Evolutionary conservation across 2,888 invertebrate genomes (phyloP).

Genomic region (Anthrax anthrax): DNA sequence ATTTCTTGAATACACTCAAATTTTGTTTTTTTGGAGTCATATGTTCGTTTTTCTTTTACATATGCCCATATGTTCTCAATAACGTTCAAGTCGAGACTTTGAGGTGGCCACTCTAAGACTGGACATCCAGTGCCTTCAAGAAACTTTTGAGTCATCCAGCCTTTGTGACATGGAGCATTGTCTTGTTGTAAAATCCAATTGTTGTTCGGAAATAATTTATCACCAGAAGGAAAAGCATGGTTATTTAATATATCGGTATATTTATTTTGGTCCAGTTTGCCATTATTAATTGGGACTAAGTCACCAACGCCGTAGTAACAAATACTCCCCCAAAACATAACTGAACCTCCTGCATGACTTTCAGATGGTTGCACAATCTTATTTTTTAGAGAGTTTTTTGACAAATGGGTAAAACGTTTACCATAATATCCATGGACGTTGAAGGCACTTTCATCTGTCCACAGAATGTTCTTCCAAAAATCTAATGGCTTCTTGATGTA

Average conservation of each 20-base stretch:
- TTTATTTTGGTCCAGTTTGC: slow-evolving; percentile 1
- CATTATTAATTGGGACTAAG: slow-evolving; percentile 1
- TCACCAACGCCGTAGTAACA: slow-evolving; percentile 1
- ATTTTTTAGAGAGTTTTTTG: too few species aligned
- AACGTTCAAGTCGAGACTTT: too few species aligned
- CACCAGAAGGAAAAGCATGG: neutral
- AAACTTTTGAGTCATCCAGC: neutral
- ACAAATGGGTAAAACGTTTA: too few species aligned
- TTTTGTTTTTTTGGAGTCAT: neutral
- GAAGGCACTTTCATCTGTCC: too few species aligned
- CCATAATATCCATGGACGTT: too few species aligned
- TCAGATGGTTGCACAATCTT: too few species aligned
- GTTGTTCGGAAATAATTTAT: neutral
- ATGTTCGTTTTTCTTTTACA: neutral
- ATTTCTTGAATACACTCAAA: slow-evolving; percentile 3
- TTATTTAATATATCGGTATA: slow-evolving; percentile 1
- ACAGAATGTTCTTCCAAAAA: too few species aligned
- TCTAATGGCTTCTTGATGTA: too few species aligned
- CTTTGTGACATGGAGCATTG: neutral
- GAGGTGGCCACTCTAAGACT: too few species aligned
- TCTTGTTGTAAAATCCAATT: neutral
- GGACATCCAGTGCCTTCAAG: too few species aligned
- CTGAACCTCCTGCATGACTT: slow-evolving; percentile 5
- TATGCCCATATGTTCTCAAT: too few species aligned
- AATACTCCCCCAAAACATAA: slow-evolving; percentile 7